A percentile compares a stretch with the other conserved stretches of the same genome.
These are phyloP conservation scores for Brachyopa scutellaris DNA, from an alignment of 2,888 invertebrate species.

Conservation along the genomic window DNA sequence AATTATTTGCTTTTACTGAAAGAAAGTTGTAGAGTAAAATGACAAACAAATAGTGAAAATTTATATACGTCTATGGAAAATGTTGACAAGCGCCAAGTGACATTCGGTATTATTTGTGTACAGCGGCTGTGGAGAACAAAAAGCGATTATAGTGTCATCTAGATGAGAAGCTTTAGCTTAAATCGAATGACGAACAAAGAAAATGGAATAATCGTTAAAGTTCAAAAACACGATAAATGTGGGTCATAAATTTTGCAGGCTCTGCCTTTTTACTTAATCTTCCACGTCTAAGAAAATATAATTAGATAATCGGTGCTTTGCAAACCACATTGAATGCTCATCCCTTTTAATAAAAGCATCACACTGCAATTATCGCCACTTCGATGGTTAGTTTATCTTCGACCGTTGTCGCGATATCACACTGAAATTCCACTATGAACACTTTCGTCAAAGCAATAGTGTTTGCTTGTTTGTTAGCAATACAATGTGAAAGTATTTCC, in stretches of 20 bases:
- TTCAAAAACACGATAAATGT: too few relatives aligned
- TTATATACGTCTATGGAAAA: slow-evolving; percentile 54
- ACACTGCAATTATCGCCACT: background rate
- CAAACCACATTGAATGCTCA: background rate
- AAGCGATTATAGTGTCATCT: background rate
- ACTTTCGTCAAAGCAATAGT: background rate
- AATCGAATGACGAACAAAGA: too few relatives aligned
- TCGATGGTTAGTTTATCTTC: slow-evolving; percentile 1
- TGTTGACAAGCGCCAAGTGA: slow-evolving; percentile 54
- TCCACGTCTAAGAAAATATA: too few relatives aligned
- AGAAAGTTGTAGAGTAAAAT: slow-evolving; percentile 47
- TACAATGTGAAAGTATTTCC: background rate
- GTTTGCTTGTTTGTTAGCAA: background rate
- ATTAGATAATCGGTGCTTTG: too few relatives aligned
- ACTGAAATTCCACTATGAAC: background rate
- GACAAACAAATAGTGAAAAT: slow-evolving; percentile 61
- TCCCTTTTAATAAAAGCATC: background rate
- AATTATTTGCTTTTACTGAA: slow-evolving; percentile 19
- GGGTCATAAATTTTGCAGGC: too few relatives aligned
- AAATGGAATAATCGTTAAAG: too few relatives aligned
- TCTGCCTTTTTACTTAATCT: too few relatives aligned
- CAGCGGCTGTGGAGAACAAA: slow-evolving; percentile 34
- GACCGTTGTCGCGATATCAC: slow-evolving; percentile 5
- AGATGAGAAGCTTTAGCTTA: background rate
- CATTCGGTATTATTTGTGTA: background rate